Base-by-base conservation (phyloP, 2,888 invertebrate species). In the Lepidocyrtoides sp. region DNA sequence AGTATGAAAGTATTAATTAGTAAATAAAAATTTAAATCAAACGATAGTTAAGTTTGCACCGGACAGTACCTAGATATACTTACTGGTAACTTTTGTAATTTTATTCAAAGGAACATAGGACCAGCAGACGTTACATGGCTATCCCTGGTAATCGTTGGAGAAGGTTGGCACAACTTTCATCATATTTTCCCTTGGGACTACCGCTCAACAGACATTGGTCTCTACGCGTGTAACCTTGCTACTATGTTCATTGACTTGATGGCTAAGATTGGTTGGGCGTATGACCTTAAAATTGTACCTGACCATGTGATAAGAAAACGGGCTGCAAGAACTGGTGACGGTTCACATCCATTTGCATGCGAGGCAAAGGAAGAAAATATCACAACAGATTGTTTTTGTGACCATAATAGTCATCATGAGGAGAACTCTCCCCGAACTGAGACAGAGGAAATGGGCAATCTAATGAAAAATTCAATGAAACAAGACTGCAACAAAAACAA, bases 161-260 rank as follows among this genome's bases (percentile, higher is more conserved):
- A 90, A 54, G 89, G 89, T 8, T 90, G 84, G 84, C 89, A 90
- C 51, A 90, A 90, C 41, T 90, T 84, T 32, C 89, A 90, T 66
- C 89, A 90, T 41, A 51, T 66, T 54, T 90, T 90, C 77, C 89
- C 89, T 0, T 90, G 89, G 89, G 89, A 90, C n/a, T 90, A 85
- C n/a, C 85, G 81, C 44, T 81, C 90, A 36, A 79, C 90, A 8
- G 90, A 85, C 17, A 36, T 85, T 41, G 84, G 90, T 12, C 79
- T 85, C 8, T 77, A 89, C 23, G 57, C 17, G 10, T 57, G 14
- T 41, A 90, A 85, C 57, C 44, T 90, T 20, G 41, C 85, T 8
- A 90, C 90, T 17, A 85, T 79, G 44, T 84, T 90, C 26, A 90
- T 90, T 51, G 79, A 84, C 17, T 5, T 79, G 1, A 85, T 85